Evolutionary conservation across 2,113 vertebrate species (phyloP), one percentile per base, ranked within the genome.

Genomic region (Thunnus maccoyii): DNA sequence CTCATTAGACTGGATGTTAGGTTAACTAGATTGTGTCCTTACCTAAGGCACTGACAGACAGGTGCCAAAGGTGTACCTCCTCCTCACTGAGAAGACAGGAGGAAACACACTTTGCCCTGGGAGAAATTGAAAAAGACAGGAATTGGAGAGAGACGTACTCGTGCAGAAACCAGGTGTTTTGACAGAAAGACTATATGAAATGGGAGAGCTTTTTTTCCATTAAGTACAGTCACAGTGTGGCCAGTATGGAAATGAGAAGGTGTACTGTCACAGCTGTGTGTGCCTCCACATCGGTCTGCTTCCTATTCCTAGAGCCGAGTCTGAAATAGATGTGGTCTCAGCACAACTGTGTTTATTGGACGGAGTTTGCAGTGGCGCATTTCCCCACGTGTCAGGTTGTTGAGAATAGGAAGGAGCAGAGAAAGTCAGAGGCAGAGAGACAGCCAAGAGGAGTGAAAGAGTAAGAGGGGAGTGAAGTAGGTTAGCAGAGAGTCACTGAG

Each of bases 301-400:
- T 84, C 88, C 83, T 91, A 80, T 84, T 89, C 76, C 77, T 73
- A 80, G 82, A 87, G 86, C 77, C 20, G 41, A 84, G 77, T 90
- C 91, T 87, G 82, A 90, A 89, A 85, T 90, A 90, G 80, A 92
- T 85, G 86, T 82, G 78, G 85, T 83, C 85, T 86, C 71, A 72
- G 78, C 84, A 79, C 72, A 86, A 71, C 83, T 88, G 86, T 91
- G 85, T 93, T 87, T 86, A 87, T 89, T 86, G 83, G 84, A 88
- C 62, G 11, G 63, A 73, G 60, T 91, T 84, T 79, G 78, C 76
- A 15, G 72, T 79, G 64, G 76, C 76, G 76, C 63, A 22, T 84
- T 80, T 79, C 78, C 85, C 78, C 79, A 78, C 70, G 76, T 88
- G 90, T 92, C 90, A 89, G 87, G 81, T 86, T 86, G 67, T 91